phyloP scores from a whole-genome alignment of 2,797 vertebrate genomes.

The Enteromius trimaculatus region DNA sequence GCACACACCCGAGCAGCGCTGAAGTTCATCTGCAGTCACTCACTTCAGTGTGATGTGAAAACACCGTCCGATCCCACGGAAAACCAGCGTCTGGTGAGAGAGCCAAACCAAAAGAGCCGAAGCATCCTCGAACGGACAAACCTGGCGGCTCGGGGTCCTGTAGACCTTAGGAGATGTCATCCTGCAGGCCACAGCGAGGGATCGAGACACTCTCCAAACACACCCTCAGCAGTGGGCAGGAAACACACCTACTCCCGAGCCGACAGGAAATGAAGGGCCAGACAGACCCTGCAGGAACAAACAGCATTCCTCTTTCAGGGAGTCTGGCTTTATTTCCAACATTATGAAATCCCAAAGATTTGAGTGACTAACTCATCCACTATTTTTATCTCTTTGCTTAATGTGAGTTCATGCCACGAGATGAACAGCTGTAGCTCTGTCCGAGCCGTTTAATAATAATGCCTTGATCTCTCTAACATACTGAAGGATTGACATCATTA shows the following conservation, averaged over 20 bases:
- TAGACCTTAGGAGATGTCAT: constrained; percentile 46
- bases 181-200: constrained; percentile 56
- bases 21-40: constrained; percentile 39
- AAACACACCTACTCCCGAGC: constrained; percentile 63
- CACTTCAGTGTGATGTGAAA: constrained; percentile 43
- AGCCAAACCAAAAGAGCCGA: background rate
- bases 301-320: constrained; percentile 52
- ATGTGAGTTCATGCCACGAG: background rate
- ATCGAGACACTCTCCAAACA: constrained; percentile 63
- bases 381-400: constrained; percentile 29
- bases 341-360: constrained; percentile 4
- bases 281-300: constrained; percentile 64
- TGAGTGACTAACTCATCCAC: background rate
- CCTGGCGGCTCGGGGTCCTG: constrained; percentile 38
- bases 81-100: constrained; percentile 36
- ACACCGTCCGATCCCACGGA: constrained; percentile 37
- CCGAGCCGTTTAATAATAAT: background rate
- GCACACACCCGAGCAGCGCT: constrained; percentile 45
- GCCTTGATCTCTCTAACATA: constrained; percentile 5
- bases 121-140: constrained; percentile 16
- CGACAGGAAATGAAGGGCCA: constrained; percentile 66
- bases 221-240: constrained; percentile 56
- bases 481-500: background rate
- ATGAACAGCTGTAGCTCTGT: background rate
- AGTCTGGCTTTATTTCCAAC: constrained; percentile 53